Base-by-base conservation (phyloP, 2,888 invertebrate species). In the Sturmia bella region DNA sequence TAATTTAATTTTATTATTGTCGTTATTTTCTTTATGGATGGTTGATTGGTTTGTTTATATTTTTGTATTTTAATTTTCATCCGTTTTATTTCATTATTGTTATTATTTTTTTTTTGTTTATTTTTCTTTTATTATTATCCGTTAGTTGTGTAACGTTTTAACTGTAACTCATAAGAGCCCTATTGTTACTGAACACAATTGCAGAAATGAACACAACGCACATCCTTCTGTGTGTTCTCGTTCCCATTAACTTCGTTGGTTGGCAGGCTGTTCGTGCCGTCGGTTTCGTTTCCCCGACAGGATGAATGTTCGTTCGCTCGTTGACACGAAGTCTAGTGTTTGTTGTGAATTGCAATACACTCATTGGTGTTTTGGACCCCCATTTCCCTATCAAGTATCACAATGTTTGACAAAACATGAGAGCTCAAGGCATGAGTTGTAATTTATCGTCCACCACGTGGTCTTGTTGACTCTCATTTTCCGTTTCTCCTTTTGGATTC, bases 161-260 rank as follows among this genome's bases (percentile, higher is more conserved):
- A 88, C 87, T 86, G 85, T 69, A 85, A 78, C 86, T 85, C 85
- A 81, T 84, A 85, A 86, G 86, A 86, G 85, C 86, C 87, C 86
- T 87, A 87, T 89, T 87, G 87, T 86, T 85, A 89, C 89, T 89
- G 85, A 88, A 87, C 43, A 69, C 79, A 66, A 80, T 75, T 74
- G 66, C 73, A 59, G 54, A 73, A 70, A 39, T 64, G 59, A 69
- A 82, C 61, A 32, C 61, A 72, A 82, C 61, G 41, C 61, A 72
- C 54, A 76, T 80, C 52, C 50, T 76, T 52, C 15, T 69, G 69
- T 59, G 13, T 79, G 74, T 7, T 64, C 69, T 77, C 70, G 77
- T 77, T 80, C 39, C 68, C 27, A 19, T 24, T 21, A 54, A 11
- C 68, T 76, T 76, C 79, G 73, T 70, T 57, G 15, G 57, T 27